These are phyloP conservation scores for Caenorhabditis macrosperma DNA, from an alignment of 2,888 invertebrate species.

Conservation along the genomic window DNA sequence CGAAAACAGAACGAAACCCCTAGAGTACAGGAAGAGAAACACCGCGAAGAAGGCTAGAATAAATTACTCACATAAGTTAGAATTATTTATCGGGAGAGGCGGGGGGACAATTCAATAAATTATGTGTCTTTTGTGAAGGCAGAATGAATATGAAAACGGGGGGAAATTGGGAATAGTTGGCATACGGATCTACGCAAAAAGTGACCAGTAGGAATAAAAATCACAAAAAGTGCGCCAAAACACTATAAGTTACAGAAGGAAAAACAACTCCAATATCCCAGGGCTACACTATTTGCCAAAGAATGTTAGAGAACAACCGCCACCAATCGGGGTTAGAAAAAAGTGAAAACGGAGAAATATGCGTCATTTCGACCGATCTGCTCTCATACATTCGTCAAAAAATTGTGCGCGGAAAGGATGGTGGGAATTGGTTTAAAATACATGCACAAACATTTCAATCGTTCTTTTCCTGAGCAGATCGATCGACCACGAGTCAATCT, in stretches of 20 bases:
- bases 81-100: too few species aligned
- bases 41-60: constrained; percentile 39
- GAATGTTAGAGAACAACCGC: constrained; percentile 46
- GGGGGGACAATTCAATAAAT: constrained; percentile 41
- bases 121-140: constrained; percentile 42
- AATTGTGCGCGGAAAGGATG: constrained; percentile 13
- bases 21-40: constrained; percentile 43
- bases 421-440: constrained; percentile 6
- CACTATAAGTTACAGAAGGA: constrained; percentile 35
- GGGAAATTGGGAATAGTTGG: constrained; percentile 18
- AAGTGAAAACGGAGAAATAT: neutral
- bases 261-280: constrained; percentile 16
- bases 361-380: constrained; percentile 28
- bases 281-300: constrained; percentile 30
- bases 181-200: constrained; percentile 25
- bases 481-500: constrained; percentile 75
- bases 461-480: constrained; percentile 53
- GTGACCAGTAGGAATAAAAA: constrained; percentile 53
- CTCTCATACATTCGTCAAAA: constrained; percentile 36
- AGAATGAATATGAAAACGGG: constrained; percentile 9
- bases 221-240: constrained; percentile 45
- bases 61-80: constrained; percentile 40
- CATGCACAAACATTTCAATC: constrained; percentile 26
- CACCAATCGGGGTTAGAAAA: constrained; percentile 31
- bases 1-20: constrained; percentile 24